These are phyloP conservation scores for Leuciscus waleckii DNA, from an alignment of 2,797 vertebrate genomes.

Conservation along the genomic window DNA sequence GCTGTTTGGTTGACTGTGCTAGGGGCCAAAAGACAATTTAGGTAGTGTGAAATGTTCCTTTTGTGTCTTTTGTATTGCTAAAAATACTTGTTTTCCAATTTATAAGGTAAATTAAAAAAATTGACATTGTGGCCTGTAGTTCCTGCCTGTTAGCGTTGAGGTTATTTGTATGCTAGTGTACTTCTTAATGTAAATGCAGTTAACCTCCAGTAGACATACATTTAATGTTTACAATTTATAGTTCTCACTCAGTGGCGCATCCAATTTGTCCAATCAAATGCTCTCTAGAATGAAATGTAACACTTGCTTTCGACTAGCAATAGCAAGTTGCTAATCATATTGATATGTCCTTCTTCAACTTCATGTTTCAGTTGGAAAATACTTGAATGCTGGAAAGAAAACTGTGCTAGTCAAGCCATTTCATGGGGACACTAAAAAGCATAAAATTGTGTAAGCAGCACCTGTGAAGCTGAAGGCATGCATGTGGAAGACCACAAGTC, in stretches of 20 bases:
- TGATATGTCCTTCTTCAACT: neutral
- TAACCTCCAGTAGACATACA: neutral
- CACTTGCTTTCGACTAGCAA: neutral
- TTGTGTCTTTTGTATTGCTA: too few species aligned
- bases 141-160: neutral
- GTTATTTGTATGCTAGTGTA: neutral
- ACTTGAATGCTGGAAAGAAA: neutral
- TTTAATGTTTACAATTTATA: neutral
- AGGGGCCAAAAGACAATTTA: neutral
- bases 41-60: neutral
- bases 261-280: neutral
- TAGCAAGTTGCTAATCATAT: neutral
- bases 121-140: neutral
- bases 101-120: too few species aligned
- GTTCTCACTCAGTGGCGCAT: neutral
- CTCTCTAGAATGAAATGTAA: neutral
- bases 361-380: neutral
- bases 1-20: neutral
- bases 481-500: constrained; percentile 32
- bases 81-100: neutral
- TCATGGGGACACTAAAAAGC: neutral
- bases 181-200: neutral
- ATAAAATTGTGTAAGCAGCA: constrained; percentile 24
- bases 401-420: neutral
- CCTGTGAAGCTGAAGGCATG: constrained; percentile 37